Evolutionary conservation across 2,113 vertebrate species (phyloP).

Genomic region (Corvus cornix): DNA sequence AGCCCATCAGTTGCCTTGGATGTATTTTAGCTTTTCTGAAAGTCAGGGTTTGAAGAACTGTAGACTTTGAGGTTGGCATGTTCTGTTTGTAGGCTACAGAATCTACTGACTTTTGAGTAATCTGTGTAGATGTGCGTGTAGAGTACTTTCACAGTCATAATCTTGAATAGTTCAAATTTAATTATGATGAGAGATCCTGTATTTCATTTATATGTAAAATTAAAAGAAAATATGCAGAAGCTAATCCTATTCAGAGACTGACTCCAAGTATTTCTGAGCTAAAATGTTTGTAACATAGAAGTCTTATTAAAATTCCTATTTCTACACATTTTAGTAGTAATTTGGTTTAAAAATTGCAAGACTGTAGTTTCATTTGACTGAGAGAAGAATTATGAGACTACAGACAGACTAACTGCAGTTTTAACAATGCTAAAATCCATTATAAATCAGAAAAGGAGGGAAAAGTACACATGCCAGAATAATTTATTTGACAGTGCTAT

Average conservation of each 20-base stretch:
- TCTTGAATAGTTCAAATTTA: constrained; percentile 45
- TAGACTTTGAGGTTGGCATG: neutral
- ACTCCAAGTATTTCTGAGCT: constrained; percentile 18
- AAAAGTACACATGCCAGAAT: constrained; percentile 43
- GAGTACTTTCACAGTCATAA: constrained; percentile 38
- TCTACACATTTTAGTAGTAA: constrained; percentile 34
- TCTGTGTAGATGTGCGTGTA: neutral
- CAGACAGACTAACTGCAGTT: constrained; percentile 46
- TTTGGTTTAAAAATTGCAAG: constrained; percentile 40
- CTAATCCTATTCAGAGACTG: neutral
- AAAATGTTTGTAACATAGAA: constrained; percentile 23
- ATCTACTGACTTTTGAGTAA: neutral
- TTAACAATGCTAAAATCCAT: constrained; percentile 50
- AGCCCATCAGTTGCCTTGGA: neutral
- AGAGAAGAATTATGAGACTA: constrained; percentile 27
- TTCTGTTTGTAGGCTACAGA: neutral
- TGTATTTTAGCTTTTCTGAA: neutral
- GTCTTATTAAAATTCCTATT: constrained; percentile 44
- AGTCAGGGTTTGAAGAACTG: neutral
- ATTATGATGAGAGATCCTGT: constrained; percentile 20
- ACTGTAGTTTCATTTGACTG: constrained; percentile 21
- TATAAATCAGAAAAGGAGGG: constrained; percentile 60
- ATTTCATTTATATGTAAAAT: constrained; percentile 52
- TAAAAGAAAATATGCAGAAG: constrained; percentile 31
- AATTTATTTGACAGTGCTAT: constrained; percentile 49